These are phyloP conservation scores for Cydia fagiglandana DNA, from an alignment of 1,140 invertebrate species.

Conservation along the genomic window DNA sequence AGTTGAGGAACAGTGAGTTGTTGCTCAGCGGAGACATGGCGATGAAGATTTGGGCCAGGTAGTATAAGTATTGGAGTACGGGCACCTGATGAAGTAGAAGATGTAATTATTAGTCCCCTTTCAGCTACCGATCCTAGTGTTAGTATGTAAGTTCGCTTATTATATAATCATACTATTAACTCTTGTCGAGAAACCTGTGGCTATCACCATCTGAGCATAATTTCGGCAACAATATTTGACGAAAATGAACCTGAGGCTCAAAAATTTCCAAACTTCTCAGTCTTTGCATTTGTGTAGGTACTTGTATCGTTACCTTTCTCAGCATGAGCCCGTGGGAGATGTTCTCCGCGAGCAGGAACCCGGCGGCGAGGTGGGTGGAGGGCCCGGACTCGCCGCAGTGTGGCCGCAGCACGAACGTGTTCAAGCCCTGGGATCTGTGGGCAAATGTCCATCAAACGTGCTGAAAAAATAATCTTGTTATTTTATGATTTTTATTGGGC, in stretches of 20 bases:
- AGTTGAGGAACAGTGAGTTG: constrained; percentile 99
- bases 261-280: neutral
- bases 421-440: constrained; percentile 91
- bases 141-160: too few species aligned
- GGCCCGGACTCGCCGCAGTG: constrained; percentile 99
- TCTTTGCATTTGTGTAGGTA: neutral
- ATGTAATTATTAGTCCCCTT: neutral
- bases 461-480: too few species aligned
- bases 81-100: constrained; percentile 82
- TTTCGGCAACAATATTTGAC: too few species aligned
- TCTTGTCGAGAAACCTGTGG: too few species aligned
- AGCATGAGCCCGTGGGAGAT: constrained; percentile 98
- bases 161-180: too few species aligned
- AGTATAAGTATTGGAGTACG: constrained; percentile 99
- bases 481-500: neutral
- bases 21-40: constrained; percentile 99
- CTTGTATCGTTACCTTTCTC: constrained; percentile 86
- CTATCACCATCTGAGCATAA: too few species aligned
- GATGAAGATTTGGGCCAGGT: constrained; percentile 98
- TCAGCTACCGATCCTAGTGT: too few species aligned
- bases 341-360: constrained; percentile 98
- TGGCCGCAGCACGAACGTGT: constrained; percentile 97
- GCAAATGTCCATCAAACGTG: neutral
- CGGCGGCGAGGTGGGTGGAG: constrained; percentile 96
- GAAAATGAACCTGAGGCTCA: neutral